Evolutionary conservation across 2,113 vertebrate species (phyloP), one percentile per base, ranked within the genome.

Genomic region (Cebus imitator): DNA sequence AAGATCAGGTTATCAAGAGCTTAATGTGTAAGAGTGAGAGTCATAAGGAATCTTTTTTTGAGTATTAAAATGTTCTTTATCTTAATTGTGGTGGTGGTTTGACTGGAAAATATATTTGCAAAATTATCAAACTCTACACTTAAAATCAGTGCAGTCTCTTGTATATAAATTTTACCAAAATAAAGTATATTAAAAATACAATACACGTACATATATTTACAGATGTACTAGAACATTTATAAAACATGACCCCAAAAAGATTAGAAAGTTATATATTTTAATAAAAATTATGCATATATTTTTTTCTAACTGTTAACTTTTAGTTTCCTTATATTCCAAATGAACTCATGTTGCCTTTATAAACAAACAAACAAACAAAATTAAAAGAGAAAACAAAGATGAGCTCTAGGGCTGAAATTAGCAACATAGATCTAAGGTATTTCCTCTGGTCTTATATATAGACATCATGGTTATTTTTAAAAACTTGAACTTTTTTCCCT

Each of bases 381-480:
- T 18, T 92, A 87, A 83, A 85, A 94, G 68, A 68, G 11, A 72
- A 78, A 78, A 27, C 8, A n/a, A 92, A 79, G 12, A 88, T 90
- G 11, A 89, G 2, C 85, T 93, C 85, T 4, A 85, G 21, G 45
- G 57, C 6, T 64, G 5, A 85, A 83, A 66, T 97, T 91, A 37
- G 80, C 37, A 95, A 82, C 14, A 52, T 70, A 23, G 43, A 70
- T 88, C 21, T 5, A 87, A 73, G n/a, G 8, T 61, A 23, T 91
- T 95, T 78, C 16, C 61, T 88, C 35, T 86, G 10, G 9, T 82
- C 10, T 91, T 83, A 50, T n/a, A n/a, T 32, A 43, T 0, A 90
- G 30, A 79, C 0, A 57, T 58, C 12, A 48, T 7, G 4, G 90
- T 97, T 95, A 96, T 79, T 94, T 90, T 93, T 96, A 94, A 95